Evolutionary conservation across 1,140 invertebrate species (phyloP).

Genomic region (Frieseomelitta varia): DNA sequence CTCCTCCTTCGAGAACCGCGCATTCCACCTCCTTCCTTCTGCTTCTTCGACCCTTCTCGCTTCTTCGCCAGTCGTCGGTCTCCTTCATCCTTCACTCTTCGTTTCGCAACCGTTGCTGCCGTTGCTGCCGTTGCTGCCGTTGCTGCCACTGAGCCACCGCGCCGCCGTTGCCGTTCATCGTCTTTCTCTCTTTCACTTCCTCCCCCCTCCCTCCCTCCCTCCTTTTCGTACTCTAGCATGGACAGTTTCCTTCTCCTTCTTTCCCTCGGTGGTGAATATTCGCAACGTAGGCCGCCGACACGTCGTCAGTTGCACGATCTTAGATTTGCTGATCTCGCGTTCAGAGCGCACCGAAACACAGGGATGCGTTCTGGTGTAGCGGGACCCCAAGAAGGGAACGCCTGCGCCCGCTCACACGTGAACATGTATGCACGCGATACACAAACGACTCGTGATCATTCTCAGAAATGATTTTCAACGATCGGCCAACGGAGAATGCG

Average conservation of each 20-base stretch:
- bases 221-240: background rate
- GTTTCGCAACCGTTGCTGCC: conserved; percentile 43
- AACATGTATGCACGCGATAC: conserved; percentile 54
- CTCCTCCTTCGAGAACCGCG: conserved; percentile 75
- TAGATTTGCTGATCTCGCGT: conserved; percentile 73
- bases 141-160: background rate
- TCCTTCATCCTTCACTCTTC: conserved; percentile 67
- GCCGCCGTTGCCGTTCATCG: background rate
- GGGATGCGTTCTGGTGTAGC: conserved; percentile 36
- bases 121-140: background rate
- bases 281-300: conserved; percentile 64
- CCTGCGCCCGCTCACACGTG: conserved; percentile 40
- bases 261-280: conserved; percentile 32
- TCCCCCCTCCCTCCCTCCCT: too few species aligned
- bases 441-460: conserved; percentile 38
- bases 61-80: conserved; percentile 40
- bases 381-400: conserved; percentile 46
- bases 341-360: conserved; percentile 60
- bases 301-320: conserved; percentile 72
- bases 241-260: background rate
- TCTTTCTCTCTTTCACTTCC: background rate
- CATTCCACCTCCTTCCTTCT: conserved; percentile 65
- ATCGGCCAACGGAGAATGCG: conserved; percentile 19
- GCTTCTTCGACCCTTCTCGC: conserved; percentile 39
- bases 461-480: conserved; percentile 50